These are phyloP conservation scores for Tapirus indicus DNA, from an alignment of 2,797 vertebrate species.

Conservation along the genomic window DNA sequence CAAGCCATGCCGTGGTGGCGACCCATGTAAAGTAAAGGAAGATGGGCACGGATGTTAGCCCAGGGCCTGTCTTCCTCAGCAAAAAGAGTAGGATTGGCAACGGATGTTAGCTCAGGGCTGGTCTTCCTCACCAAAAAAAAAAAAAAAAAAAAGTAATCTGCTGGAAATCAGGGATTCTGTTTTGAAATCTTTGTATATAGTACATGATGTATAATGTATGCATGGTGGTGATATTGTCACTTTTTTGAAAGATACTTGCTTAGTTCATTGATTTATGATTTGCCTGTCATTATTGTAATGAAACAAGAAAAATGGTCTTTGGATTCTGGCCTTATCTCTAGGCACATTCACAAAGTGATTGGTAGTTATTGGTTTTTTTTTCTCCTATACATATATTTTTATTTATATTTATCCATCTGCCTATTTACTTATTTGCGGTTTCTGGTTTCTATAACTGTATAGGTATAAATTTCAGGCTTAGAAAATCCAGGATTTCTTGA, in stretches of 20 bases:
- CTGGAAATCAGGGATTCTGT: neutral
- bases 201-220: neutral
- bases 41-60: too few relatives aligned
- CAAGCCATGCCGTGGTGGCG: too few relatives aligned
- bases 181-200: slow-evolving; percentile 23
- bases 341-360: neutral
- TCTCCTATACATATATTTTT: neutral
- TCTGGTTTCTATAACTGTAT: neutral
- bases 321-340: neutral
- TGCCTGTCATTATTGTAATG: slow-evolving; percentile 28
- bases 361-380: neutral
- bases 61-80: too few relatives aligned
- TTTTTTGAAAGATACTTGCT: neutral
- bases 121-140: too few relatives aligned
- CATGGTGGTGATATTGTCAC: neutral
- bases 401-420: neutral
- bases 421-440: slow-evolving; percentile 1
- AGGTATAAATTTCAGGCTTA: neutral
- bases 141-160: neutral
- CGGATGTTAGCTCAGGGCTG: too few relatives aligned
- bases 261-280: slow-evolving; percentile 33
- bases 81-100: too few relatives aligned
- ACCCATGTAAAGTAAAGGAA: too few relatives aligned
- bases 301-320: neutral
- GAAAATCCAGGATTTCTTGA: slow-evolving; percentile 48